Percentiles rank a stretch among this genome's conserved stretches.
Conservation (phyloP, 1,140 invertebrate species). For the Nasonia longicornis region DNA sequence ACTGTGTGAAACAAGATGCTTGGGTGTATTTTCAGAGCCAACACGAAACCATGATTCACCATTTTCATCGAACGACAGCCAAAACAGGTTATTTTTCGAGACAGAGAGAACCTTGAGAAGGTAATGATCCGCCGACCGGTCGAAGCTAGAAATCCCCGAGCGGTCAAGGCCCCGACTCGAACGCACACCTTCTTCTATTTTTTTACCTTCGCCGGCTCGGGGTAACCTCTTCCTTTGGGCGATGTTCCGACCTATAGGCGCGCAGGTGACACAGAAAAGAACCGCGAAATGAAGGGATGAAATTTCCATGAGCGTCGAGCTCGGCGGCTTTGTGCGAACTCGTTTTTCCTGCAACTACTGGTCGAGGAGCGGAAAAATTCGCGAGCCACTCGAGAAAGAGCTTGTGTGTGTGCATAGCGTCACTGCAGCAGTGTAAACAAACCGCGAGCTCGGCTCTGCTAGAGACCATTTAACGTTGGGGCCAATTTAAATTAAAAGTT, state of each 20-base stretch:
- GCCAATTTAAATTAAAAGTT: constrained; percentile 15
- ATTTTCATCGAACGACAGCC: too few relatives aligned
- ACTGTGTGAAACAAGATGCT: too few relatives aligned
- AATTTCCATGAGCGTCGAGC: constrained; percentile 55
- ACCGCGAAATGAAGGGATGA: constrained; percentile 59
- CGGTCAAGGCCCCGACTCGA: constrained; percentile 7
- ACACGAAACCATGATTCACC: not conserved
- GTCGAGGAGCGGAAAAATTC: not conserved
- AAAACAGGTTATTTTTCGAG: constrained; percentile 32
- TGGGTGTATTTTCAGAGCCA: too few relatives aligned
- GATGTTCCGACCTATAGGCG: not conserved
- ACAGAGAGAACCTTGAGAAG: constrained; percentile 29
- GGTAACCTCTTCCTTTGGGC: not conserved
- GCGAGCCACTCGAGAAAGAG: not conserved
- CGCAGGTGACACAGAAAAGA: constrained; percentile 43
- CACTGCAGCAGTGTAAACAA: not conserved
- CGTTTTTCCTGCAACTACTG: constrained; percentile 4
- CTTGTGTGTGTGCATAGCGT: not conserved
- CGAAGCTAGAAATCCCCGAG: constrained; percentile 22
- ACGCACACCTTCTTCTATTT: too few relatives aligned
- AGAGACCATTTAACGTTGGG: not conserved
- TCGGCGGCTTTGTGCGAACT: constrained; percentile 1
- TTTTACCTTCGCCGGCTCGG: too few relatives aligned
- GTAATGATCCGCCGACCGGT: not conserved
- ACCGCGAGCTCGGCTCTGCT: not conserved